Conservation (phyloP, 2,888 invertebrate genomes). For the Auanema sp. region DNA sequence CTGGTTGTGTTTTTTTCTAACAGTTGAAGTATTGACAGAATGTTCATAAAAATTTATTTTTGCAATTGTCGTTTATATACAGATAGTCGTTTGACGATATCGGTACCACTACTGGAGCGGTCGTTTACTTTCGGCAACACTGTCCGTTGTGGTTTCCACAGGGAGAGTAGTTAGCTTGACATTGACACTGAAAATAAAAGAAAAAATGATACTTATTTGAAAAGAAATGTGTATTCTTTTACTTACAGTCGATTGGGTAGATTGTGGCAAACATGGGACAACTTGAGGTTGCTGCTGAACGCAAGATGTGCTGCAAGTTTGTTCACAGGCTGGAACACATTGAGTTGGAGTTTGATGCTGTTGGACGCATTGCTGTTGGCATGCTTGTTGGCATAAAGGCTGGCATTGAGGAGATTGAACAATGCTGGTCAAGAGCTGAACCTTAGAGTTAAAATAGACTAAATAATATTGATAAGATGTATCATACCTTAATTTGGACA, state of each 20-base stretch:
- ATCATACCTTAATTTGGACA: slow-evolving; percentile 4
- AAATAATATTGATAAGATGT: neutral
- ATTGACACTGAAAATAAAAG: slow-evolving; percentile 10
- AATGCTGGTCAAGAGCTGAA: slow-evolving; percentile 32
- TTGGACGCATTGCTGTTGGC: slow-evolving; percentile 39
- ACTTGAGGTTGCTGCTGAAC: slow-evolving; percentile 25
- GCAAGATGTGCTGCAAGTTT: slow-evolving; percentile 32
- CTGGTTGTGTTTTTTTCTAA: no score
- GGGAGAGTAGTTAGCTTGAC: slow-evolving; percentile 35
- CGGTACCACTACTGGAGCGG: no score
- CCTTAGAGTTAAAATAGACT: no score
- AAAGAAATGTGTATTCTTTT: neutral
- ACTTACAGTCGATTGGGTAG: neutral
- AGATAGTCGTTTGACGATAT: no score
- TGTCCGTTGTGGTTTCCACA: slow-evolving; percentile 32
- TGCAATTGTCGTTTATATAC: no score
- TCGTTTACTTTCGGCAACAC: slow-evolving; percentile 27
- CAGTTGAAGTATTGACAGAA: no score
- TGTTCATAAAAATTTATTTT: no score
- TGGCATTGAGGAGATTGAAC: slow-evolving; percentile 37
- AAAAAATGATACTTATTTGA: neutral
- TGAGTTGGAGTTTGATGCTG: slow-evolving; percentile 38
- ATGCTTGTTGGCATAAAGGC: slow-evolving; percentile 41
- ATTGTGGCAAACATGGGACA: slow-evolving; percentile 31
- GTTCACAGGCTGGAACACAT: slow-evolving; percentile 39